Base-by-base conservation (phyloP, 2,797 vertebrate species). In the Chloroceryle inda region DNA sequence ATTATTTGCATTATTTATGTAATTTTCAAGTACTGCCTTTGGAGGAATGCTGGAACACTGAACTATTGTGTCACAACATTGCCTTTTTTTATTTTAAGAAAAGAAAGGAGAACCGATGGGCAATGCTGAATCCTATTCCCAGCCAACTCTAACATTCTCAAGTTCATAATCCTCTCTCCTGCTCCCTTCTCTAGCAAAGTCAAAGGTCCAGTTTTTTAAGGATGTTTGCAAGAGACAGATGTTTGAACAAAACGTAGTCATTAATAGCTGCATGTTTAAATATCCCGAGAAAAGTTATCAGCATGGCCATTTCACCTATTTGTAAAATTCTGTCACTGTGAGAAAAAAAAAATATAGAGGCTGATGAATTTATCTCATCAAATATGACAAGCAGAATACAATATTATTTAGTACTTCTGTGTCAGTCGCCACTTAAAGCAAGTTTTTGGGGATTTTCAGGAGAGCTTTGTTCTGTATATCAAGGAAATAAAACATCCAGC, bases 201-300 rank as follows among this genome's bases (percentile, higher is more conserved):
- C 33, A 52, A 56, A 74, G 44, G 27, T 80, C 21, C 22, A 6
- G 6, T 35, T 91, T 52, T 87, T 66, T 63, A 73, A 58, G 67
- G 38, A 31, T 74, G 73, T 74, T 89, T 96, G 37, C 56, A 61
- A 33, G 20, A 87, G 47, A 50, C 15, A 67, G 76, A 19, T 61
- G 19, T 87, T 95, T 85, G 37, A 94, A 89, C 27, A 88, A 89
- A 88, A 45, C 29, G 21, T 42, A 82, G 59, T 68, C 73, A 37
- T 73, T 92, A 77, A 77, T 58, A 88, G 56, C 37, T 85, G 44
- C 38, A 16, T 49, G 29, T 90, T 77, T 88, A 77, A 90, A 37
- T 88, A 67, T 26, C 62, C 49, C 33, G 67, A 74, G 74, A 59
- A n/a, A 89, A 76, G 35, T 47, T 84, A 31, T 56, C 45, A 44